A percentile compares a stretch with the other conserved stretches of the same genome.
These are phyloP conservation scores for Campylorhamphus procurvoides DNA, from an alignment of 2,113 vertebrate species.

Conservation along the genomic window DNA sequence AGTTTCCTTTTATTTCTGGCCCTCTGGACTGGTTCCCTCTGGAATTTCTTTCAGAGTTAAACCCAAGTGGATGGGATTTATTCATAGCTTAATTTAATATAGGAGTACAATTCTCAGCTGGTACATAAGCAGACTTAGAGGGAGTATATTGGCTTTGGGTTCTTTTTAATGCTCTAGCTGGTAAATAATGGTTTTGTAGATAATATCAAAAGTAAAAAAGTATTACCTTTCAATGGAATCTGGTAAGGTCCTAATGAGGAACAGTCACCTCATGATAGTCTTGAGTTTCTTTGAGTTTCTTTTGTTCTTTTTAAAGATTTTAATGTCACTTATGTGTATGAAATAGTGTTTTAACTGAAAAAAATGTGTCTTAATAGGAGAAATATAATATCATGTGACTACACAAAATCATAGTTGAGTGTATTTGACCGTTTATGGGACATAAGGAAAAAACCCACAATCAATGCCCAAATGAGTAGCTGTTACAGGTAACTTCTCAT, in stretches of 20 bases:
- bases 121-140: background rate
- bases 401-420: background rate
- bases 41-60: constrained; percentile 2
- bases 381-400: background rate
- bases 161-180: background rate
- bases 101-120: background rate
- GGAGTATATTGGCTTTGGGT: background rate
- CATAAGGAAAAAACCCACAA: background rate
- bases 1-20: background rate
- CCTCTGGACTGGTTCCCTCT: background rate
- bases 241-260: background rate
- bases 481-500: background rate
- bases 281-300: background rate
- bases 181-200: background rate
- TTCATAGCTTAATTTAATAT: constrained; percentile 26
- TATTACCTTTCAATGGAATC: background rate
- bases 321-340: background rate
- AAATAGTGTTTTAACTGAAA: background rate
- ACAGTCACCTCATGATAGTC: background rate
- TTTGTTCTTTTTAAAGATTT: background rate
- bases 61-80: background rate
- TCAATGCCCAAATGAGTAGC: fast-evolving
- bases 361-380: background rate
- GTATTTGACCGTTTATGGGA: background rate
- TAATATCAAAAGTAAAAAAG: background rate